phyloP scores from a whole-genome alignment of 2,113 vertebrate genomes.

The Atlantisia rogersi region DNA sequence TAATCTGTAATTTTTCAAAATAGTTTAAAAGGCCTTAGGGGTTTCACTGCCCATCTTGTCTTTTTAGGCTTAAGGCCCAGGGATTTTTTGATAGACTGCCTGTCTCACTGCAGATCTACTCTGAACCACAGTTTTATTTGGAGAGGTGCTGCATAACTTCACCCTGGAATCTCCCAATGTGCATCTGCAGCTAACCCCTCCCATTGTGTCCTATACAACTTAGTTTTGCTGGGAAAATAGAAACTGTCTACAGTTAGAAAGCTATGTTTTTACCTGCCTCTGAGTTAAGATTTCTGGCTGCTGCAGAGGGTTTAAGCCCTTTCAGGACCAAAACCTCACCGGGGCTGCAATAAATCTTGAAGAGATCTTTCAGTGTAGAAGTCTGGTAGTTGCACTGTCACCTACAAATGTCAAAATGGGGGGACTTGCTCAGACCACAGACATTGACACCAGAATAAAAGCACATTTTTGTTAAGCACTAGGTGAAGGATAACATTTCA shows the following conservation, averaged over 20 bases:
- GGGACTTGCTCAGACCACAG: neutral
- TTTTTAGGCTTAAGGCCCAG: slow-evolving; percentile 39
- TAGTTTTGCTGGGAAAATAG: neutral
- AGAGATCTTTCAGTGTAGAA: neutral
- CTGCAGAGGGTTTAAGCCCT: neutral
- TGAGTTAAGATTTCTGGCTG: neutral
- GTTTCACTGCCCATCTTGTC: slow-evolving; percentile 35
- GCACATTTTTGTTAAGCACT: neutral
- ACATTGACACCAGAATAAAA: neutral
- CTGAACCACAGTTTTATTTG: slow-evolving; percentile 38
- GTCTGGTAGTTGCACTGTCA: neutral
- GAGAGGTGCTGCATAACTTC: neutral
- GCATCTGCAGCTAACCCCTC: neutral
- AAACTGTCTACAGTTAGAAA: neutral
- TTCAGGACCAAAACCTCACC: neutral
- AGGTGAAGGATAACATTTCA: neutral
- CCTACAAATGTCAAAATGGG: neutral
- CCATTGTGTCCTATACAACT: neutral
- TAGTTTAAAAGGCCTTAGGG: neutral
- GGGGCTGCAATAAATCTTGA: neutral
- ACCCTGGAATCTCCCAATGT: neutral
- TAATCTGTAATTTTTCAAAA: slow-evolving; percentile 38
- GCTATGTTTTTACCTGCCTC: neutral
- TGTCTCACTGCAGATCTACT: neutral
- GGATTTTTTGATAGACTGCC: slow-evolving; percentile 15